Conservation (phyloP, 1,140 invertebrate species). For the Drosophila nasuta region DNA sequence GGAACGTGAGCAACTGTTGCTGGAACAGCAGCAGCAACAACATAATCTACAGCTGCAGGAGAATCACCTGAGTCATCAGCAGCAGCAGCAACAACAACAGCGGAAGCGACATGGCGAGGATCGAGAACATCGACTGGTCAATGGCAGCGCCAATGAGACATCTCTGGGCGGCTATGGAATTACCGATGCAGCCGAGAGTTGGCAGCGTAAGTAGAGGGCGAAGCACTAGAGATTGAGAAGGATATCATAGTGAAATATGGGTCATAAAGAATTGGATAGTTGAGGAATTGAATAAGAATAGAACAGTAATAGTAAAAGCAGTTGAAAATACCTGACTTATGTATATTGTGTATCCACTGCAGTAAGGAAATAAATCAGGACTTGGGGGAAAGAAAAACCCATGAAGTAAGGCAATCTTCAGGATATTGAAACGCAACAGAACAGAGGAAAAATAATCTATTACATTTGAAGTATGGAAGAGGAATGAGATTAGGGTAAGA, state of each 20-base stretch:
- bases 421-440: too few relatives aligned
- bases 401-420: too few relatives aligned
- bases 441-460: too few relatives aligned
- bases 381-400: too few relatives aligned
- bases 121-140: constrained; percentile 62
- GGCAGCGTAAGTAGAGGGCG: constrained; percentile 85
- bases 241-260: too few relatives aligned
- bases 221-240: too few relatives aligned
- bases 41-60: constrained; percentile 61
- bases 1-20: constrained; percentile 57
- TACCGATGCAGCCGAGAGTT: constrained; percentile 87
- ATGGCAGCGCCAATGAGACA: constrained; percentile 49
- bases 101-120: constrained; percentile 62
- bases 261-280: too few relatives aligned
- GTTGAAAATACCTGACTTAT: neutral
- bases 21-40: constrained; percentile 60
- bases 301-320: neutral
- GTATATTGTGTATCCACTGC: too few relatives aligned
- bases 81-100: constrained; percentile 38
- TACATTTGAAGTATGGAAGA: too few relatives aligned
- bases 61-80: constrained; percentile 54
- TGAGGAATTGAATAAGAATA: neutral
- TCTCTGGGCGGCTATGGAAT: constrained; percentile 18
- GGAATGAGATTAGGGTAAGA: too few relatives aligned
- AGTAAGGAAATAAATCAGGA: neutral